phyloP scores from a whole-genome alignment of 2,888 invertebrate genomes.

The Chrysotoxum bicinctum region DNA sequence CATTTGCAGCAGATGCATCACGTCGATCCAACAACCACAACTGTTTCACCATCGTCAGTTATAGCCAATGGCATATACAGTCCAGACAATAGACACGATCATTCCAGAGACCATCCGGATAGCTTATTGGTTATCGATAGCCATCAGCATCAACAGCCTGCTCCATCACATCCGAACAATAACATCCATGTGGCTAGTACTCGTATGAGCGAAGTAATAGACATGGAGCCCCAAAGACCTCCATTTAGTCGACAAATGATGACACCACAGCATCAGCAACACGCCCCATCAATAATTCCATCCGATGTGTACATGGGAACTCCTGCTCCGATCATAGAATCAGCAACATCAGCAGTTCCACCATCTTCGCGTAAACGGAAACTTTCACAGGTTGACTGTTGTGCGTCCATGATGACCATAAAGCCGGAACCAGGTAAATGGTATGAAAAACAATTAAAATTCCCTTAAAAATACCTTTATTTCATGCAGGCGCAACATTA shows the following conservation, averaged over 20 bases:
- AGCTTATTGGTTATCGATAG: slow-evolving; percentile 56
- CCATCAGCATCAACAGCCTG: slow-evolving; percentile 67
- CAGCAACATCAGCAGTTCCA: slow-evolving; percentile 76
- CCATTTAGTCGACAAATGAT: slow-evolving; percentile 75
- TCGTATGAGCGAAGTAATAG: slow-evolving; percentile 44
- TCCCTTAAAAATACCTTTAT: neutral
- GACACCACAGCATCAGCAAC: slow-evolving; percentile 42
- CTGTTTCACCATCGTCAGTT: slow-evolving; percentile 71
- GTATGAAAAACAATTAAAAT: neutral
- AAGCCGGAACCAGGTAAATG: slow-evolving; percentile 78
- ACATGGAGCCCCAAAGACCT: slow-evolving; percentile 61
- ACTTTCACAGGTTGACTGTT: slow-evolving; percentile 78
- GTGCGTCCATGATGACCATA: slow-evolving; percentile 75
- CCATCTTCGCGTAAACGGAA: slow-evolving; percentile 78
- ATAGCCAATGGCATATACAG: slow-evolving; percentile 48
- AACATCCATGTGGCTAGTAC: slow-evolving; percentile 51
- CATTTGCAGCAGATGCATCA: slow-evolving; percentile 46
- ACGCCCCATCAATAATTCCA: slow-evolving; percentile 43
- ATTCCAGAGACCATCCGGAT: slow-evolving; percentile 26
- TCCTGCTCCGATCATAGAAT: slow-evolving; percentile 53
- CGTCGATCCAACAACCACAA: neutral
- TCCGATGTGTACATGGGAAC: slow-evolving; percentile 68
- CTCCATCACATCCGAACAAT: slow-evolving; percentile 56
- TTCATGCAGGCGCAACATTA: slow-evolving; percentile 30
- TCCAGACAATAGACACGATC: slow-evolving; percentile 36